Evolutionary conservation across 2,888 invertebrate genomes (phyloP).

Genomic region (Ferdinandea cuprea): DNA sequence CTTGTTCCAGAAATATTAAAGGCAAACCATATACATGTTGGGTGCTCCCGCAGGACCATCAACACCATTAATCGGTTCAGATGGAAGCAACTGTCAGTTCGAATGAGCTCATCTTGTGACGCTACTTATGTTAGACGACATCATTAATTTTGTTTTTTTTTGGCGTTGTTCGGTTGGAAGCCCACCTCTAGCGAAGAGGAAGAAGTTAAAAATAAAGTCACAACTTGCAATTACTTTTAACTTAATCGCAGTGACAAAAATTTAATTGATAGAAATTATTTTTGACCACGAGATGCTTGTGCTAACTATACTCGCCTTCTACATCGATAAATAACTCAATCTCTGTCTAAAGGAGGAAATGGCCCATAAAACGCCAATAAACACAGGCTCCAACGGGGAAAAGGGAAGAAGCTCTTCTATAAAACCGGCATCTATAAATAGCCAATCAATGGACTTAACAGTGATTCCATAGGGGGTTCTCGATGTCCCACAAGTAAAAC

Average conservation of each 20-base stretch:
- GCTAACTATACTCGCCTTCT: background rate
- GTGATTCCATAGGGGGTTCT: slow-evolving; percentile 26
- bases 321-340: slow-evolving; percentile 57
- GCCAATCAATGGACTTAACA: slow-evolving; percentile 64
- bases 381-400: slow-evolving; percentile 29
- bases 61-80: slow-evolving; percentile 34
- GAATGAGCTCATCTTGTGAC: slow-evolving; percentile 62
- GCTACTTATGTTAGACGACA: slow-evolving; percentile 62
- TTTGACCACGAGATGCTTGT: too few relatives aligned
- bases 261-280: too few relatives aligned
- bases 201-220: too few relatives aligned
- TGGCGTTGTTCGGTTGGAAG: background rate
- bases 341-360: slow-evolving; percentile 38
- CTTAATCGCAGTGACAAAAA: slow-evolving; percentile 12
- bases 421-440: slow-evolving; percentile 43
- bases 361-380: slow-evolving; percentile 59
- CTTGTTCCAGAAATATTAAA: slow-evolving; percentile 11
- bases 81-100: slow-evolving; percentile 41
- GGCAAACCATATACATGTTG: slow-evolving; percentile 16
- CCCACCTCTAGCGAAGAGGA: too few relatives aligned
- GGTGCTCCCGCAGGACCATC: slow-evolving; percentile 1
- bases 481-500: background rate
- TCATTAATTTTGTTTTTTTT: slow-evolving; percentile 57
- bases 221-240: background rate
- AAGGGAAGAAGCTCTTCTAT: slow-evolving; percentile 27